These are phyloP conservation scores for Orestias chungarensis DNA, from an alignment of 2,797 vertebrate species.

Conservation along the genomic window DNA sequence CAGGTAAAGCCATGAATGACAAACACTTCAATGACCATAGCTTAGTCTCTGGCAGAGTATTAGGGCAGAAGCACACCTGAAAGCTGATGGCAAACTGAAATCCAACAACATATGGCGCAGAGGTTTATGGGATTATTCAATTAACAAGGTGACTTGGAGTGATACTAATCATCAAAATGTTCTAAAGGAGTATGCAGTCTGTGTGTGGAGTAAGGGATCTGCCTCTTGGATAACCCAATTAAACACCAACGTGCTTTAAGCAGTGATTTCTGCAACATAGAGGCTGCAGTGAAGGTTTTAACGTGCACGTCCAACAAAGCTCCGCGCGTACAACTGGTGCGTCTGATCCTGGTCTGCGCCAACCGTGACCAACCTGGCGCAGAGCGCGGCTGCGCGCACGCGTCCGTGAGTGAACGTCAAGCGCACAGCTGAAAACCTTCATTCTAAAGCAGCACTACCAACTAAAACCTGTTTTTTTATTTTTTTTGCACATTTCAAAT, in stretches of 20 bases:
- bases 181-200: slow-evolving; percentile 48
- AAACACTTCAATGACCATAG: slow-evolving; percentile 29
- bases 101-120: slow-evolving; percentile 85
- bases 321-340: neutral
- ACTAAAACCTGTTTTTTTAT: neutral
- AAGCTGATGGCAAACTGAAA: slow-evolving; percentile 62
- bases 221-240: slow-evolving; percentile 43
- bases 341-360: slow-evolving; percentile 25
- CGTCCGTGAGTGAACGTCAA: slow-evolving; percentile 12
- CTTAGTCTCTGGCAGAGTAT: slow-evolving; percentile 40
- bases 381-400: slow-evolving; percentile 34
- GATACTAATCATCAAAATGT: slow-evolving; percentile 72
- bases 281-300: neutral
- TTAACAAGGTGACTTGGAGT: slow-evolving; percentile 81
- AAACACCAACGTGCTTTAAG: slow-evolving; percentile 33
- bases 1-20: slow-evolving; percentile 36
- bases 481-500: no score
- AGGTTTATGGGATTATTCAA: slow-evolving; percentile 87
- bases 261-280: slow-evolving; percentile 32
- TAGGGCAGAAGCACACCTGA: slow-evolving; percentile 36
- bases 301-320: slow-evolving; percentile 4
- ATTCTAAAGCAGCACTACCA: neutral
- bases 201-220: slow-evolving; percentile 22
- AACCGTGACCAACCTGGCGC: slow-evolving; percentile 40
- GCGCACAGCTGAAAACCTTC: slow-evolving; percentile 6